Percentiles rank a stretch among this genome's conserved stretches.
These are phyloP conservation scores for Drosophila colorata DNA, from an alignment of 2,888 invertebrate species.

Conservation along the genomic window DNA sequence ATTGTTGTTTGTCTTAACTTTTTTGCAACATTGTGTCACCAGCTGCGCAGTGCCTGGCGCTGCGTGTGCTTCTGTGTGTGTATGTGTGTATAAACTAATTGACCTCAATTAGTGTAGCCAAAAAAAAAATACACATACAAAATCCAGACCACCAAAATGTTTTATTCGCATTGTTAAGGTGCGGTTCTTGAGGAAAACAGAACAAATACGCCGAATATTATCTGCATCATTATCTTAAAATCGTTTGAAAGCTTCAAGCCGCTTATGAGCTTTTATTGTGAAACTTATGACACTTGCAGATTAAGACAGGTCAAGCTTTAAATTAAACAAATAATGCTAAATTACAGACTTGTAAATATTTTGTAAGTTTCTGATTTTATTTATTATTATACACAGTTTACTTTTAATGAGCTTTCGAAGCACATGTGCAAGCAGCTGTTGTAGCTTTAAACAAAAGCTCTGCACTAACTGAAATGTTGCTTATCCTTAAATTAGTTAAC, in stretches of 20 bases:
- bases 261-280: neutral
- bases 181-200: conserved; percentile 35
- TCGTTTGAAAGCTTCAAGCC: neutral
- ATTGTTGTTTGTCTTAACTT: conserved; percentile 56
- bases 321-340: no score
- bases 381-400: no score
- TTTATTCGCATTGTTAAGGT: conserved; percentile 44
- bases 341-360: no score
- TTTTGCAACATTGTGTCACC: conserved; percentile 53
- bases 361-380: no score
- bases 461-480: no score
- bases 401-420: no score
- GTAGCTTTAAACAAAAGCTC: no score
- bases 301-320: neutral
- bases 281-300: neutral
- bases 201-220: conserved; percentile 33
- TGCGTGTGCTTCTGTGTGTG: conserved; percentile 15
- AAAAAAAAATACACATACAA: conserved; percentile 16
- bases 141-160: conserved; percentile 26
- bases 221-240: conserved; percentile 13
- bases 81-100: conserved; percentile 80
- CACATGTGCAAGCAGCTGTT: no score
- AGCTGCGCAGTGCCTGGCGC: conserved; percentile 36
- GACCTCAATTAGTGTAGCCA: conserved; percentile 82
- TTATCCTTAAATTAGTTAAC: no score